Base-by-base conservation (phyloP, 2,113 vertebrate genomes). In the Nerophis ophidion region DNA sequence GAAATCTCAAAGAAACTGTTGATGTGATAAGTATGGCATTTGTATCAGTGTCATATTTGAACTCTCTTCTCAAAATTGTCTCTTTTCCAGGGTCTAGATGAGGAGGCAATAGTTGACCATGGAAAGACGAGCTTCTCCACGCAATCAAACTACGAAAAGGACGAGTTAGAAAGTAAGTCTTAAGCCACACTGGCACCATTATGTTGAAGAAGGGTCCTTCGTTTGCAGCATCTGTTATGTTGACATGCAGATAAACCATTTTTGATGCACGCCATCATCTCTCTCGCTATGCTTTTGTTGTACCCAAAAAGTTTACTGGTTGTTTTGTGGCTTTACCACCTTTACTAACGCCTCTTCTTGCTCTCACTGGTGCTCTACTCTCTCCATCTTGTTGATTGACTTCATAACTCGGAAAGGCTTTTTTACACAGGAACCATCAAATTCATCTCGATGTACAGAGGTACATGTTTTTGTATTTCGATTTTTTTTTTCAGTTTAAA, bases 131-230 rank as follows among this genome's bases (percentile, higher is more conserved):
- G 94, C 81, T 95, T 94, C 84, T 90, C 91, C 55, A 92, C 92
- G 75, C 93, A 92, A 53, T 92, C 94, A 65, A 94, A 95, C 86
- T 94, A 93, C 63, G 95, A 95, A 83, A 93, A 83, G 48, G 95
- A 98, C 69, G 95, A 97, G 57, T 86, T 95, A 80, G 94, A 98
- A 85, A 96, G 94, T 98, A 92, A 92, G 93, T 93, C 54, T 26
- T 40, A 66, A 59, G 3, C 40, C 7, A 49, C 8, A 2, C 14
- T 40, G 7, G 3, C 52, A 13, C 3, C 6, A 4, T 14, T 17
- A 33, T 51, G 40, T 44, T 44, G 11, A 44, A 4, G 40, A 9
- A 40, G 38, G 38, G 38, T 8, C 38, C 7, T 9, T 8, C 26
- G 36, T 6, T 38, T 26, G 26, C 36, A 51, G 16, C 15, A 16